A percentile compares a stretch with the other conserved stretches of the same genome.
Conservation (phyloP, 2,888 invertebrate species). For the Cantharis rustica region DNA sequence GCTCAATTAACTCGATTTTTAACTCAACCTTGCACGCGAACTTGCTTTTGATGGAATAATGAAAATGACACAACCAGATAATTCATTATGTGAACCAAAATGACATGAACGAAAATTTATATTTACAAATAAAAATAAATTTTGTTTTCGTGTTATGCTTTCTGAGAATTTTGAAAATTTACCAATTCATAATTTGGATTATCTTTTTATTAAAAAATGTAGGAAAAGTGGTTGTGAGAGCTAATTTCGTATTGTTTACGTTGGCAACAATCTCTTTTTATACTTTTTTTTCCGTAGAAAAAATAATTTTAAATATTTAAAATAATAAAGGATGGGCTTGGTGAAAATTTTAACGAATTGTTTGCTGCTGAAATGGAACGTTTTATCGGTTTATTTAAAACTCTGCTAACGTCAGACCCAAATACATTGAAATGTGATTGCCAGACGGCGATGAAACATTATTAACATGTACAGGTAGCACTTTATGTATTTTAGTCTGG, state of each 20-base stretch:
- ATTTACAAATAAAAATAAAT: too few relatives aligned
- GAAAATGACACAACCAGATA: not conserved
- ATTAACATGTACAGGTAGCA: conserved; percentile 25
- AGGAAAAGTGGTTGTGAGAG: not conserved
- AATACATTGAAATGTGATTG: conserved; percentile 31
- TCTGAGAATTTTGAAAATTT: not conserved
- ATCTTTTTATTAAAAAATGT: not conserved
- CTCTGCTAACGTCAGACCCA: conserved; percentile 23
- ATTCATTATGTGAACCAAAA: not conserved
- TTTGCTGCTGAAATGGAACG: conserved; percentile 13
- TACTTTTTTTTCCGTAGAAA: not conserved
- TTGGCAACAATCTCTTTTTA: not conserved
- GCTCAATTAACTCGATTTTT: not conserved
- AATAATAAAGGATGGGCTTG: conserved; percentile 8
- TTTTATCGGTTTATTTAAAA: conserved; percentile 30
- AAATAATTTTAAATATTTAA: conserved; percentile 17
- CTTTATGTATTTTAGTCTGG: conserved; percentile 11
- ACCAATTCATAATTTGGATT: too few relatives aligned
- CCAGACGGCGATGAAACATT: conserved; percentile 29
- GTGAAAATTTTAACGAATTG: conserved; percentile 20
- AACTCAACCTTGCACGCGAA: not conserved
- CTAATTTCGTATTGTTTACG: not conserved
- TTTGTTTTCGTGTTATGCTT: not conserved
- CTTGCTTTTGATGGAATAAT: not conserved
- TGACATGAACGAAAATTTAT: not conserved